phyloP scores from a whole-genome alignment of 2,113 vertebrate species.

The Alexandromys fortis region DNA sequence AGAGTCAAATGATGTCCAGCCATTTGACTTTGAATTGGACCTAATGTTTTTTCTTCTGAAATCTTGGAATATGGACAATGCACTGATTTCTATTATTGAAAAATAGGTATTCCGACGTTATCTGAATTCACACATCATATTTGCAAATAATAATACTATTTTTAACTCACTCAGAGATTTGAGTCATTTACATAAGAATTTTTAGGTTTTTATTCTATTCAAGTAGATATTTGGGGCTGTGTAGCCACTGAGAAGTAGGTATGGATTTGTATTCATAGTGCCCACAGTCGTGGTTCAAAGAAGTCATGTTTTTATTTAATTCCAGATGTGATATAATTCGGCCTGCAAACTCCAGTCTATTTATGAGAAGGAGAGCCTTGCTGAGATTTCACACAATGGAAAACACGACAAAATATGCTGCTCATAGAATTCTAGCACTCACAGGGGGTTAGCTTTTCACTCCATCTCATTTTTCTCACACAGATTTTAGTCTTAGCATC shows the following conservation, averaged over 20 bases:
- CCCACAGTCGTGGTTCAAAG: not conserved
- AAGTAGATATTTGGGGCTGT: slow-evolving; percentile 11
- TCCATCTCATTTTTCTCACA: not conserved
- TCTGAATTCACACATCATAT: not conserved
- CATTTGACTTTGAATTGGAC: not conserved
- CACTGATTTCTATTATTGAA: not conserved
- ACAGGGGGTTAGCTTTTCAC: not conserved
- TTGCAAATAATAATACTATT: not conserved
- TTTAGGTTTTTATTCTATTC: not conserved
- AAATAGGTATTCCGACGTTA: not conserved
- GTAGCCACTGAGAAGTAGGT: not conserved
- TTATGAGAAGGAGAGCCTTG: not conserved
- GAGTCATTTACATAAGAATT: not conserved
- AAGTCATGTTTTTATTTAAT: slow-evolving; percentile 17
- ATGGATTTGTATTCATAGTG: not conserved
- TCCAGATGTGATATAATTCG: slow-evolving; percentile 33
- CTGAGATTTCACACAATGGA: not conserved
- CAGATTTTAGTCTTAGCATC: not conserved
- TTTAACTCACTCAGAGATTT: slow-evolving; percentile 12
- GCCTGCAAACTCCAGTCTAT: not conserved
- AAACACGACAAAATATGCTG: not conserved
- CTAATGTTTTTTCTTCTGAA: slow-evolving; percentile 2
- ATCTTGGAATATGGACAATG: not conserved
- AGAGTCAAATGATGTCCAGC: not conserved
- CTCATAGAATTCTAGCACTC: not conserved